These are phyloP conservation scores for Condylura cristata DNA, from an alignment of 2,113 vertebrate species.

Conservation along the genomic window DNA sequence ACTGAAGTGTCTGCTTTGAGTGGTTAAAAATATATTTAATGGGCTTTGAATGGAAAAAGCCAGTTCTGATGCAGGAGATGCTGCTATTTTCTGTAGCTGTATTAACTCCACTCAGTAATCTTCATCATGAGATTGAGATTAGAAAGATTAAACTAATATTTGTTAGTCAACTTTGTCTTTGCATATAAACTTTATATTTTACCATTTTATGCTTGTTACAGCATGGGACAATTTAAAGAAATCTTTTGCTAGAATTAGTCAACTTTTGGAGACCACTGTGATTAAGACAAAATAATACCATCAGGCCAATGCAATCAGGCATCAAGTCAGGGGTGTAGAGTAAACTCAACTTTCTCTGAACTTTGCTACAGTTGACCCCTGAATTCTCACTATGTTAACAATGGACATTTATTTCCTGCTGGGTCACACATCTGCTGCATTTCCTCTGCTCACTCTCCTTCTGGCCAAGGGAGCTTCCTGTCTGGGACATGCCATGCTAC, in stretches of 20 bases:
- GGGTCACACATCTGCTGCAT: not conserved
- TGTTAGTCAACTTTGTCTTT: not conserved
- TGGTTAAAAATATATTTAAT: not conserved
- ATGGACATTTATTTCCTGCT: not conserved
- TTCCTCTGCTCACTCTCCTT: not conserved
- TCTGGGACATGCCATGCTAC: not conserved
- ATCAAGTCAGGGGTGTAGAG: not conserved
- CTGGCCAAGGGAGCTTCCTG: not conserved
- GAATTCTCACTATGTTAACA: too few relatives aligned
- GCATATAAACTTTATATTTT: not conserved
- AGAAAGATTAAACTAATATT: not conserved
- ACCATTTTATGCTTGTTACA: not conserved
- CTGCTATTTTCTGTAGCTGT: not conserved
- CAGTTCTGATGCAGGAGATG: not conserved
- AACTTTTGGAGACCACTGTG: not conserved
- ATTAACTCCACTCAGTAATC: not conserved
- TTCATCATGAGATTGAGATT: not conserved
- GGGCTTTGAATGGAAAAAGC: conserved; percentile 3
- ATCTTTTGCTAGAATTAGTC: not conserved
- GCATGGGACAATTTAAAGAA: not conserved
- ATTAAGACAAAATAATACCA: not conserved
- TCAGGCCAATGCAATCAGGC: not conserved
- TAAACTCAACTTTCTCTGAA: not conserved
- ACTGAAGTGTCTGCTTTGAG: not conserved
- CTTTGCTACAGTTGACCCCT: too few relatives aligned